phyloP scores from a whole-genome alignment of 2,797 vertebrate genomes.

The Hippopotamyrus pictus region DNA sequence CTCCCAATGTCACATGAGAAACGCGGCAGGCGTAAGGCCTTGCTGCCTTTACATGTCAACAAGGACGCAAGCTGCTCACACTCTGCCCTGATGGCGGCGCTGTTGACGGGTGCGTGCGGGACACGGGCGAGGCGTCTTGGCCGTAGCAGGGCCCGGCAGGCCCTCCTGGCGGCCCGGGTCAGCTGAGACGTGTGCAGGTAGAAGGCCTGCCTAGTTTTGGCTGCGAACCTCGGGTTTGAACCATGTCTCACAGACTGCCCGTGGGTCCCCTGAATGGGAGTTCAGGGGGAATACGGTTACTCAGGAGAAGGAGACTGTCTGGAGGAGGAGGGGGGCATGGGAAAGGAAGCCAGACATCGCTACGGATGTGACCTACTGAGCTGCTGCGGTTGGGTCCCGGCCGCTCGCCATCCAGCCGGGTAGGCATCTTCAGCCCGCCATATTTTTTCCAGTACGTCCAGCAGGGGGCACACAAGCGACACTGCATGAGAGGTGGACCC shows the following conservation, averaged over 20 bases:
- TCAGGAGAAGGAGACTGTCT: neutral
- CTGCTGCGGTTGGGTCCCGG: constrained; percentile 87
- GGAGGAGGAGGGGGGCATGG: neutral
- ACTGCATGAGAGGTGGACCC: constrained; percentile 98
- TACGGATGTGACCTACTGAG: neutral
- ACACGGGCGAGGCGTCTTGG: constrained; percentile 79
- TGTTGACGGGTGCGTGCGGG: constrained; percentile 88
- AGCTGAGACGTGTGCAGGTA: constrained; percentile 84
- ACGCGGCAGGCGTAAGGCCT: neutral
- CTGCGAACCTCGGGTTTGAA: constrained; percentile 90
- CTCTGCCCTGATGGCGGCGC: constrained; percentile 88
- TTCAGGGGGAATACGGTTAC: neutral
- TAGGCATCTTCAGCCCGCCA: constrained; percentile 96
- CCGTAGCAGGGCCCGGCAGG: constrained; percentile 86
- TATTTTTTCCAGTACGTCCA: constrained; percentile 99
- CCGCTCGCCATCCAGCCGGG: constrained; percentile 87
- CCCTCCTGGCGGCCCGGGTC: constrained; percentile 77
- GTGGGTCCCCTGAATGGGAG: constrained; percentile 74
- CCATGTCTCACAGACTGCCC: constrained; percentile 78
- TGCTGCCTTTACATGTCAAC: neutral
- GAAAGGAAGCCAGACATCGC: neutral
- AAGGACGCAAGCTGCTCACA: constrained; percentile 64
- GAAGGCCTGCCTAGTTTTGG: constrained; percentile 94
- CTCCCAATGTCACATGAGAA: neutral
- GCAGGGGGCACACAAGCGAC: constrained; percentile 90